Base-by-base conservation (phyloP, 2,113 vertebrate genomes). In the Chionodraco myersi region DNA sequence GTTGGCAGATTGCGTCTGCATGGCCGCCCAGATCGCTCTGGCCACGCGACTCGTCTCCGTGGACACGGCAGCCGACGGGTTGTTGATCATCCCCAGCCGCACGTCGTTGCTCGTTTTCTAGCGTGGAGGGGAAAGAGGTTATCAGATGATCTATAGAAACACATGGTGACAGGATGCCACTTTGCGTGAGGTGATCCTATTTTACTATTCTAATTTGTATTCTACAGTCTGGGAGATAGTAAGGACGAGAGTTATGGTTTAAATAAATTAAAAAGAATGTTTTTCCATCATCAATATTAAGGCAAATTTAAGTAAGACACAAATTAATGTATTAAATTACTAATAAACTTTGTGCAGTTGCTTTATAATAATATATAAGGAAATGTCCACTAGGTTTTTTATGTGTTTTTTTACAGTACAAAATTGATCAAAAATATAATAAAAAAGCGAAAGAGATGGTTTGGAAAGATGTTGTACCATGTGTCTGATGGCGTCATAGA, bases 401-500 rank as follows among this genome's bases (percentile, higher is more conserved):
- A 0, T 30, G 4, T 30, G 0, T 3, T 30, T 21, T 21, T 21
- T 21, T 21, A 21, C 21, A 9, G 44, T 23, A 2, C 18, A 41
- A 47, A 14, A 7, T 16, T 51, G 5, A 16, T n/a, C 9, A 16
- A 49, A 48, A 26, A 14, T 16, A 30, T 8, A 65, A 52, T 9
- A 11, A 18, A 67, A 67, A 18, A 30, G 6, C 1, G 5, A 30
- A 61, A 36, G n/a, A 44, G 15, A 11, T 5, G 12, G 45, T 4
- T 4, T 70, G 26, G 34, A 57, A 56, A 58, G 6, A 11, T 84
- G 92, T 90, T 4, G 44, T 93, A 96, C 98, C 96, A 97, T 97
- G 92, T 99, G 98, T 93, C 96, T 97, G 90, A 99, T 97, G 75
- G 97, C 96, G 85, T 99, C 97, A 45, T 99, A 99, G n/a, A 99